A percentile compares a stretch with the other conserved stretches of the same genome.
Conservation (phyloP, 2,797 vertebrate genomes). For the Poecilia wingei region DNA sequence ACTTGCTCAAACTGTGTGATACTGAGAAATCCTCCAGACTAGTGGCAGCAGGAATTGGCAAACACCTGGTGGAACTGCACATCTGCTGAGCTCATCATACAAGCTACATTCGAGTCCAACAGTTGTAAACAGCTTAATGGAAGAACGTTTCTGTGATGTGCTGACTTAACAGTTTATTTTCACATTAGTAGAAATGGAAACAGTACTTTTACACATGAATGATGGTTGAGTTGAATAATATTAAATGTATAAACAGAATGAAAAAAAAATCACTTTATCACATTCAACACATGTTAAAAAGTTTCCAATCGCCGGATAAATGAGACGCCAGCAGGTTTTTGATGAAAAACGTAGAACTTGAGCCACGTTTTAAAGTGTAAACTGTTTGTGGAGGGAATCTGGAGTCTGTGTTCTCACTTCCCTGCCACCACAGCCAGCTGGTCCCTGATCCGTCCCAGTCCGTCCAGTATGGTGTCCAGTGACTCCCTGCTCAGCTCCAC, state of each 20-base stretch:
- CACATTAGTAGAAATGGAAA: conserved; percentile 1
- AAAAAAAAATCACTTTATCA: not conserved
- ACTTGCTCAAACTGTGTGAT: too few species aligned
- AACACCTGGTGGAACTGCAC: too few species aligned
- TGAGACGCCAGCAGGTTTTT: not conserved
- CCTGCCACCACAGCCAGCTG: conserved; percentile 90
- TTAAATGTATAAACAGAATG: not conserved
- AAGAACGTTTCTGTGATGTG: too few species aligned
- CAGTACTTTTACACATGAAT: not conserved
- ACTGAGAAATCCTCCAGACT: too few species aligned
- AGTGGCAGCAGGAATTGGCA: too few species aligned
- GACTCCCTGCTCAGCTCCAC: conserved; percentile 93
- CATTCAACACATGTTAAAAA: not conserved
- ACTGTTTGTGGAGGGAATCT: not conserved
- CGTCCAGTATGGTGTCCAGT: conserved; percentile 94
- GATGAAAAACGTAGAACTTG: not conserved
- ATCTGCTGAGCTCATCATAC: too few species aligned
- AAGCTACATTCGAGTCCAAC: too few species aligned
- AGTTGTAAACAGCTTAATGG: too few species aligned
- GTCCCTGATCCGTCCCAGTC: conserved; percentile 92
- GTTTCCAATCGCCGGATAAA: not conserved
- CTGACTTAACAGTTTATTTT: not conserved
- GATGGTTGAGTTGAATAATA: not conserved
- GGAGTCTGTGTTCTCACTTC: conserved; percentile 15
- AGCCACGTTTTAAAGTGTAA: not conserved